Conservation (phyloP, 2,888 invertebrate genomes). For the Alsophila aescularia region DNA sequence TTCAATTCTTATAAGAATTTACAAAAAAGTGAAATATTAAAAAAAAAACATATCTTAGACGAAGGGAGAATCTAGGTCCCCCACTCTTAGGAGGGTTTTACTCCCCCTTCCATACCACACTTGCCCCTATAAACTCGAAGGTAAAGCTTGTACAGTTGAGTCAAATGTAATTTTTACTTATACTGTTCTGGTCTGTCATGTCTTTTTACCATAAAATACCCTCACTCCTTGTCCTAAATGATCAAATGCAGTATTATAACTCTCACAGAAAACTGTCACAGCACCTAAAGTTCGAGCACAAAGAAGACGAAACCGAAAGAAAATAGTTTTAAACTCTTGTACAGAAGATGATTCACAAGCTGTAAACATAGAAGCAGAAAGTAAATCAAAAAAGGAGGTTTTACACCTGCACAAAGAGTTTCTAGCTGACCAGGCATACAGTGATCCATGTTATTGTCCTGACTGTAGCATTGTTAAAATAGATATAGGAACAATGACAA, state of each 20-base stretch:
- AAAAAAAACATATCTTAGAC: no score
- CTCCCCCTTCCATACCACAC: no score
- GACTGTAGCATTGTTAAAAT: constrained; percentile 12
- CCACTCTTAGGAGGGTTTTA: no score
- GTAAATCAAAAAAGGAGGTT: constrained; percentile 1
- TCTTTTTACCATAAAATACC: no score
- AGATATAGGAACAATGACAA: constrained; percentile 19
- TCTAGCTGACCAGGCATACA: constrained; percentile 3
- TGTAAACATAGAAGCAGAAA: constrained; percentile 20
- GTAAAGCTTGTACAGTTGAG: no score
- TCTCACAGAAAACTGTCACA: constrained; percentile 4
- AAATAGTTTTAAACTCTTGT: constrained; percentile 50
- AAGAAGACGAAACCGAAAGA: constrained; percentile 59
- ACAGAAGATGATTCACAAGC: constrained; percentile 11
- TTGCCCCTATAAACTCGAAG: no score
- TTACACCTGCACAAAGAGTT: constrained; percentile 1
- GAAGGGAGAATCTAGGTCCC: no score
- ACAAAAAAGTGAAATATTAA: no score
- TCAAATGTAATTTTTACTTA: no score
- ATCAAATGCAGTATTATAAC: neutral
- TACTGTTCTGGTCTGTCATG: no score
- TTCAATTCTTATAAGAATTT: no score
- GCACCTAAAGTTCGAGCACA: neutral
- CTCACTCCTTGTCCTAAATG: neutral
- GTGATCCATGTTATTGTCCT: constrained; percentile 12